phyloP scores from a whole-genome alignment of 1,140 invertebrate genomes.

The Drosophila kepulauana region DNA sequence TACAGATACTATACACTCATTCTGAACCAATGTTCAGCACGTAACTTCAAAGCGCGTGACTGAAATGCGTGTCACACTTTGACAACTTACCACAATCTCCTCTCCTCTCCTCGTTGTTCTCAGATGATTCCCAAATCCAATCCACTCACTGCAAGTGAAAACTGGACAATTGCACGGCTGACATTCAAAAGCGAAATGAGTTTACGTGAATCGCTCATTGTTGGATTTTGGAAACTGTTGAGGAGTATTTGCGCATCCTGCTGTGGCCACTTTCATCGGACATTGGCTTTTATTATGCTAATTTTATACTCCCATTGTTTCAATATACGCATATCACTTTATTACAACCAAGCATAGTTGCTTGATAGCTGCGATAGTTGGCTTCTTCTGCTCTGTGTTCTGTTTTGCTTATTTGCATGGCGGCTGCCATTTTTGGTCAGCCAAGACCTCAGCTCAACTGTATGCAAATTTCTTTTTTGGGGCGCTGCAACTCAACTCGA shows the following conservation, averaged over 20 bases:
- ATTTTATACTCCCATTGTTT: slow-evolving; percentile 80
- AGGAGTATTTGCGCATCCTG: slow-evolving; percentile 28
- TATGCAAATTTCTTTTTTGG: slow-evolving; percentile 76
- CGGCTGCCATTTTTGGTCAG: slow-evolving; percentile 77
- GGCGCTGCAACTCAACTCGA: slow-evolving; percentile 71
- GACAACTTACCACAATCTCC: slow-evolving; percentile 6
- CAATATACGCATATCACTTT: slow-evolving; percentile 78
- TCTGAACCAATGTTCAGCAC: slow-evolving; percentile 51
- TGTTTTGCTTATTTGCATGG: slow-evolving; percentile 67
- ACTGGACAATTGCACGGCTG: slow-evolving; percentile 44
- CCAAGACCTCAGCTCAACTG: slow-evolving; percentile 62
- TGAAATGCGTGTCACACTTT: slow-evolving; percentile 70
- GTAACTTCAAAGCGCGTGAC: slow-evolving; percentile 65
- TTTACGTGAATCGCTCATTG: slow-evolving; percentile 37
- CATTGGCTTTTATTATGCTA: slow-evolving; percentile 81
- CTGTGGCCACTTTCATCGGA: slow-evolving; percentile 21
- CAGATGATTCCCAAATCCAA: no score
- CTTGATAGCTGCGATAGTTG: slow-evolving; percentile 36
- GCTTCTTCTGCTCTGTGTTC: no score
- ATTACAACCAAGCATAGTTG: slow-evolving; percentile 59
- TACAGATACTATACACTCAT: slow-evolving; percentile 19
- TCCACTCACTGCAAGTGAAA: slow-evolving; percentile 7
- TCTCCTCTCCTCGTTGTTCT: not conserved
- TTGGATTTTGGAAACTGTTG: slow-evolving; percentile 24
- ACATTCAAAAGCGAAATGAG: slow-evolving; percentile 51